phyloP scores from a whole-genome alignment of 2,797 vertebrate species.

The Sebastes umbrosus region DNA sequence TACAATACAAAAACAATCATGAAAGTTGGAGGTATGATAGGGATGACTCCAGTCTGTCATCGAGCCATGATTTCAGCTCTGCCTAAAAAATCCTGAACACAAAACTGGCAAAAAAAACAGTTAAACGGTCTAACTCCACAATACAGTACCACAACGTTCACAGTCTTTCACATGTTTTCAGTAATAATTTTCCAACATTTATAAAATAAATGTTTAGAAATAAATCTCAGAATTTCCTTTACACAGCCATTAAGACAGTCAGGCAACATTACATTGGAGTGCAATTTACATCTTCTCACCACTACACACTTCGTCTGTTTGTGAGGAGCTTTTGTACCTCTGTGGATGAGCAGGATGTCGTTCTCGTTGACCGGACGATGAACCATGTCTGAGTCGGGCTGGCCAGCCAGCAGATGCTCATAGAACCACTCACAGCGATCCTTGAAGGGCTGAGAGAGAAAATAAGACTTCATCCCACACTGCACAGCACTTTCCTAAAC shows the following conservation, averaged over 20 bases:
- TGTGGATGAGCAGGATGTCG: slow-evolving; percentile 95
- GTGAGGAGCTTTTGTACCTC: slow-evolving; percentile 84
- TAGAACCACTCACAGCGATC: slow-evolving; percentile 99
- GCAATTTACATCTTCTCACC: neutral
- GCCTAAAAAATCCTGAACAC: too few relatives aligned
- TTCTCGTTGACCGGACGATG: slow-evolving; percentile 97
- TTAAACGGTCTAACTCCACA: too few relatives aligned
- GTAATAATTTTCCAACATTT: too few relatives aligned
- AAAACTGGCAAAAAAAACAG: too few relatives aligned
- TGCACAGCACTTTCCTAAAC: slow-evolving; percentile 29
- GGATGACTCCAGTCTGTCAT: too few relatives aligned
- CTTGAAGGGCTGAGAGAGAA: slow-evolving; percentile 90
- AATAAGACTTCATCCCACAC: slow-evolving; percentile 31
- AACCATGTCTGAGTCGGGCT: slow-evolving; percentile 97
- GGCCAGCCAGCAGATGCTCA: slow-evolving; percentile 92
- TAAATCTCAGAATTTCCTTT: too few relatives aligned
- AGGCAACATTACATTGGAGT: fast-evolving
- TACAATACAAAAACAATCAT: too few relatives aligned
- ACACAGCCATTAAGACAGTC: neutral
- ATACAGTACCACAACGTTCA: too few relatives aligned
- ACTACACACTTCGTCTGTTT: neutral
- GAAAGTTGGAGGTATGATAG: too few relatives aligned
- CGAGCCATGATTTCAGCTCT: too few relatives aligned
- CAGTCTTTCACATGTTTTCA: too few relatives aligned
- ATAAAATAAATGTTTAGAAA: too few relatives aligned